Evolutionary conservation across 2,888 invertebrate species (phyloP).

Genomic region (Cephus rjabovi): DNA sequence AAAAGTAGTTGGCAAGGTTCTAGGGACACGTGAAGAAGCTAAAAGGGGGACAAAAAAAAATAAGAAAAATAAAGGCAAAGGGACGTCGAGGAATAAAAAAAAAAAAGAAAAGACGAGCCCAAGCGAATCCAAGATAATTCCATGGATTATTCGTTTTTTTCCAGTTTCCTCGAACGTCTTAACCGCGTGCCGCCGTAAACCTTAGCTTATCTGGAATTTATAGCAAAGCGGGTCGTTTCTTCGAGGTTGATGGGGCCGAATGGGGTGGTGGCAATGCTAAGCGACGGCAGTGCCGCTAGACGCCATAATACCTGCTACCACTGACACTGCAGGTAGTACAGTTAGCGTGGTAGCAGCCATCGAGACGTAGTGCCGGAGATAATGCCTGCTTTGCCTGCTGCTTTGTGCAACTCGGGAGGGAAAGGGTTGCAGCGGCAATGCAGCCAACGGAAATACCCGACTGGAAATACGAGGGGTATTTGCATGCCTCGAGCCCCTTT

Average conservation of each 20-base stretch:
- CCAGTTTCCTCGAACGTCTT: slow-evolving; percentile 32
- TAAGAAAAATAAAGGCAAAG: not conserved
- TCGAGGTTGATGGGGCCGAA: slow-evolving; percentile 25
- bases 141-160: slow-evolving; percentile 42
- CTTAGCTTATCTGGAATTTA: slow-evolving; percentile 57
- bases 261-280: slow-evolving; percentile 8
- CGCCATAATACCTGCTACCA: not conserved
- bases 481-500: slow-evolving; percentile 20
- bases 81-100: not conserved
- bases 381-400: slow-evolving; percentile 31
- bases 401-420: slow-evolving; percentile 26
- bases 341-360: not conserved
- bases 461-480: slow-evolving; percentile 28
- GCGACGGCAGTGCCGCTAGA: not conserved
- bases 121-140: slow-evolving; percentile 38
- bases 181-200: slow-evolving; percentile 44
- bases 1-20: not conserved
- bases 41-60: not conserved
- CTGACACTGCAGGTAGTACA: not conserved
- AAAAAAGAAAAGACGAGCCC: not conserved
- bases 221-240: slow-evolving; percentile 52
- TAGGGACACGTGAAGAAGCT: not conserved
- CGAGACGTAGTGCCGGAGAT: slow-evolving; percentile 7
- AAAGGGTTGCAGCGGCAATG: slow-evolving; percentile 1
- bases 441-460: slow-evolving; percentile 15